Percentiles rank a stretch among this genome's conserved stretches.
Conservation (phyloP, 2,888 invertebrate genomes). For the Suillia variegata region DNA sequence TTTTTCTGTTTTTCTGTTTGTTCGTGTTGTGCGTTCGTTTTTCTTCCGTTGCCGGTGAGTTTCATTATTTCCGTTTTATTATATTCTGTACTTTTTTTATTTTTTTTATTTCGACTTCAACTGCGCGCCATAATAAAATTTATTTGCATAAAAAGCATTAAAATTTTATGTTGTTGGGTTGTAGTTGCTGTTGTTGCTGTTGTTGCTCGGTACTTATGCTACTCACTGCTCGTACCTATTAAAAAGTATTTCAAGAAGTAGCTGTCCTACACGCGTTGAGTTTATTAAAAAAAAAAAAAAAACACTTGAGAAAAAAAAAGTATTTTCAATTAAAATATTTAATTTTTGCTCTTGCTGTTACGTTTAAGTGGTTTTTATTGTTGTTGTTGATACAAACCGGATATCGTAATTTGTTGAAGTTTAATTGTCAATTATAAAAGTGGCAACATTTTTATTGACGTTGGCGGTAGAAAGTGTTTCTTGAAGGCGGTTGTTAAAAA, state of each 20-base stretch:
- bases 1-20: no score
- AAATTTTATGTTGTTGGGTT: slow-evolving; percentile 9
- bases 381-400: not conserved
- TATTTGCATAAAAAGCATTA: slow-evolving; percentile 38
- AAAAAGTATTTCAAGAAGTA: not conserved
- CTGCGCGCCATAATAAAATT: slow-evolving; percentile 44
- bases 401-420: not conserved
- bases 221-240: not conserved
- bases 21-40: no score
- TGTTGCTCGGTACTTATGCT: not conserved
- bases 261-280: slow-evolving; percentile 19
- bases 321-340: slow-evolving; percentile 53
- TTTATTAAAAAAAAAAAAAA: slow-evolving; percentile 45
- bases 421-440: not conserved
- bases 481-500: no score
- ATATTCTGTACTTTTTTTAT: slow-evolving; percentile 15
- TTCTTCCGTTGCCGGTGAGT: slow-evolving; percentile 33
- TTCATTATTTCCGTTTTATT: slow-evolving; percentile 53
- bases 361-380: not conserved
- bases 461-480: no score
- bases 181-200: slow-evolving; percentile 3
- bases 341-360: slow-evolving; percentile 40
- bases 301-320: no score
- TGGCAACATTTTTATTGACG: not conserved
- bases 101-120: slow-evolving; percentile 15